phyloP scores from a whole-genome alignment of 2,113 vertebrate species.

The Channa maculata region DNA sequence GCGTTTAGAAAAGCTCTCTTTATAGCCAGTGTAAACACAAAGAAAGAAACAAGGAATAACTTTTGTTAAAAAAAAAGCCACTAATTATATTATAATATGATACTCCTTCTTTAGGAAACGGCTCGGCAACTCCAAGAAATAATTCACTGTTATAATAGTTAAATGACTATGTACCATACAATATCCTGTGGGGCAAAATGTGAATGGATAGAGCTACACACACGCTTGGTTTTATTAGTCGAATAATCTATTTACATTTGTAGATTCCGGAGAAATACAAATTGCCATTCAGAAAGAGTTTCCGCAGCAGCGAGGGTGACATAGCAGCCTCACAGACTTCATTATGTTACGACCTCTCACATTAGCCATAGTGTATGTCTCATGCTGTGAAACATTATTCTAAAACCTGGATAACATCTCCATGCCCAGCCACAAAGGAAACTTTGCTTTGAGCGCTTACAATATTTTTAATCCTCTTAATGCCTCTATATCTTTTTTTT shows the following conservation, averaged over 20 bases:
- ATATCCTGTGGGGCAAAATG: not conserved
- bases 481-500: conserved; percentile 5
- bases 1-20: not conserved
- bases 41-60: no score
- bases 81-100: no score
- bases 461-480: not conserved
- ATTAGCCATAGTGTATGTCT: conserved; percentile 27
- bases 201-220: conserved; percentile 15
- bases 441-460: not conserved
- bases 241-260: conserved; percentile 52
- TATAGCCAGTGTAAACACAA: no score
- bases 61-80: no score
- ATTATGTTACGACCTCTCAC: conserved; percentile 61
- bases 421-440: conserved; percentile 7
- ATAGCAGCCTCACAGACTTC: conserved; percentile 48
- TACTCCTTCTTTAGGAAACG: no score
- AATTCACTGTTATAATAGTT: not conserved
- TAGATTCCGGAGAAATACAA: conserved; percentile 47
- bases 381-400: conserved; percentile 60
- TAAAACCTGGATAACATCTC: conserved; percentile 25
- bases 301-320: conserved; percentile 48
- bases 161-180: conserved; percentile 2
- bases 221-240: conserved; percentile 13
- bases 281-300: conserved; percentile 58
- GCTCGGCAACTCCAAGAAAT: not conserved